Base-by-base conservation (phyloP, 2,113 vertebrate species). In the Rana temporaria region DNA sequence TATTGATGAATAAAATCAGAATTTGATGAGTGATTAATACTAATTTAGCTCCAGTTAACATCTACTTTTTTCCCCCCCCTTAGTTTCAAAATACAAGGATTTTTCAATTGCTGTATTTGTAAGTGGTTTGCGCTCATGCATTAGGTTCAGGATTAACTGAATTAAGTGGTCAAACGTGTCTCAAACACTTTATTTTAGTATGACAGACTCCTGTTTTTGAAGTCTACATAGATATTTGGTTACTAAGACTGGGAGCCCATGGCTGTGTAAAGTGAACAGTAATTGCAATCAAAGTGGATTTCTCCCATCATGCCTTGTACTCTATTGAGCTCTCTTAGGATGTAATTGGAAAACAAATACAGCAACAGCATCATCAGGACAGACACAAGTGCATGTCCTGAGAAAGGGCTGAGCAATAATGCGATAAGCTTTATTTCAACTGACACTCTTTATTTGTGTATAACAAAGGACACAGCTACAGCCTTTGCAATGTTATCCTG, bases 301-400 rank as follows among this genome's bases (percentile, higher is more conserved):
- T 87, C 87, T 89, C 89, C 86, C 85, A 86, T 80, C 84, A 84
- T 88, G 88, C 85, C 57, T 85, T 52, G 22, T 89, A 83, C 85
- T 89, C 86, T 88, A 87, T 88, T 86, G 86, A 90, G 85, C 88
- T 92, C 86, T 85, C 88, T 91, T 84, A 84, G 89, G 84, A 88
- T 86, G 85, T 90, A 91, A 91, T 88, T 89, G 89, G 88, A 89
- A 90, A 90, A 91, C 89, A 91, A 89, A 88, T 86, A 88, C 85
- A 88, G 86, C 81, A 85, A 84, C 85, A 89, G 81, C 85, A 87
- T 91, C 86, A 87, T 88, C 87, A 87, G 86, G 87, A 89, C 76
- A 87, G 87, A 88, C 85, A 80, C 60, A 66, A 86, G 85, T 83
- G 86, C 86, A 90, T 89, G 88, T 87, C 85, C 87, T 84, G 85